phyloP scores from a whole-genome alignment of 2,113 vertebrate genomes.

The Peucedramus taeniatus region DNA sequence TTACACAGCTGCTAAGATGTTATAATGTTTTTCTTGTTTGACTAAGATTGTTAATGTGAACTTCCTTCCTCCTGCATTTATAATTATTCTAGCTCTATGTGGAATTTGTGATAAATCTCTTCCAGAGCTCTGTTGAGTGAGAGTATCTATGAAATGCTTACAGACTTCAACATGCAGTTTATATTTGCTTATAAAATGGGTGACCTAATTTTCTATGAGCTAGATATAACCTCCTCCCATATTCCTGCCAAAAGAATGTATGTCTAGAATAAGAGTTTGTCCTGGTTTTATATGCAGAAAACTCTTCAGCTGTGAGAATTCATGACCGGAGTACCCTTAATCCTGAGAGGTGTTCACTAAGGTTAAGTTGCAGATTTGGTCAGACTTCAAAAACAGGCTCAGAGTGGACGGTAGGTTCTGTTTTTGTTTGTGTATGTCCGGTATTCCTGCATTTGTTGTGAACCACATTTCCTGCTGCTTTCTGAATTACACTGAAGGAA shows the following conservation, averaged over 20 bases:
- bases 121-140: neutral
- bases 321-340: neutral
- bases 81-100: neutral
- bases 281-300: neutral
- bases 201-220: conserved; percentile 40
- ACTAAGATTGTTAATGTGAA: conserved; percentile 20
- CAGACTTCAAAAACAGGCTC: neutral
- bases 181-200: neutral
- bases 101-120: neutral
- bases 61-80: conserved; percentile 60
- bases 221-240: neutral
- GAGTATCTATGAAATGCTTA: neutral
- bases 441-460: neutral
- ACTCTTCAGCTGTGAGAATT: neutral
- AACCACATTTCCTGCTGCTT: neutral
- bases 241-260: neutral
- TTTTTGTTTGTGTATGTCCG: neutral
- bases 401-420: neutral
- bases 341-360: neutral
- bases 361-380: neutral
- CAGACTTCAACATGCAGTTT: neutral
- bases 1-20: conserved; percentile 63
- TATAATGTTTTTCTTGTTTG: conserved; percentile 39
- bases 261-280: neutral
- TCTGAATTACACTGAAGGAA: neutral